phyloP scores from a whole-genome alignment of 2,888 invertebrate genomes.

The Thymelicus acteon region DNA sequence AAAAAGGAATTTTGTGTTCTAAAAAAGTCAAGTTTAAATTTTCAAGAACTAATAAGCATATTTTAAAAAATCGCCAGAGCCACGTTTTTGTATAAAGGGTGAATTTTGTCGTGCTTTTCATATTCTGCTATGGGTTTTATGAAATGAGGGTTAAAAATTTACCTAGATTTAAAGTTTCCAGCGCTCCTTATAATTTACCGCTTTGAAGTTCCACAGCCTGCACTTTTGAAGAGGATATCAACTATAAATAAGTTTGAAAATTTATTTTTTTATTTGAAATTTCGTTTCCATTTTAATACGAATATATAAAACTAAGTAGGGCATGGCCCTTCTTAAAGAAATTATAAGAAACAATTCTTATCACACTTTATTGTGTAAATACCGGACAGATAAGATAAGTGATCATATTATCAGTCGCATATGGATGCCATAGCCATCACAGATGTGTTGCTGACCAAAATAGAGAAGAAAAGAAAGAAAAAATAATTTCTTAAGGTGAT shows the following conservation, averaged over 20 bases:
- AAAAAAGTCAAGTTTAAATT: not conserved
- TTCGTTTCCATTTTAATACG: not conserved
- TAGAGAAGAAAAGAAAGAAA: too few species aligned
- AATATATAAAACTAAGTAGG: too few species aligned
- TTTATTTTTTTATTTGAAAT: not conserved
- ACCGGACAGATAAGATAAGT: too few species aligned
- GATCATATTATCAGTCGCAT: too few species aligned
- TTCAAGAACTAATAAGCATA: conserved; percentile 9
- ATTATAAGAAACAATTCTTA: too few species aligned
- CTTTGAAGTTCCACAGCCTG: conserved; percentile 16
- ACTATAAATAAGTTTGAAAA: conserved; percentile 3
- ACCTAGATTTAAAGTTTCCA: conserved; percentile 26
- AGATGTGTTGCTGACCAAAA: too few species aligned
- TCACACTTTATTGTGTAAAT: too few species aligned
- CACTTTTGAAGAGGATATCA: conserved; percentile 16
- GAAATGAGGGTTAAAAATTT: conserved; percentile 21
- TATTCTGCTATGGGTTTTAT: conserved; percentile 18
- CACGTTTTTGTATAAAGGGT: conserved; percentile 4
- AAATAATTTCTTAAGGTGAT: too few species aligned
- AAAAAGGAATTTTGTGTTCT: not conserved
- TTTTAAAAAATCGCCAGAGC: not conserved
- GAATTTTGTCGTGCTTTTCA: conserved; percentile 18
- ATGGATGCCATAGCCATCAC: too few species aligned
- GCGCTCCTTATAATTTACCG: conserved; percentile 27
- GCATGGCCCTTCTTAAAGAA: too few species aligned